A percentile compares a stretch with the other conserved stretches of the same genome.
phyloP scores from a whole-genome alignment of 2,113 vertebrate genomes.

The Ariopsis seemanni region DNA sequence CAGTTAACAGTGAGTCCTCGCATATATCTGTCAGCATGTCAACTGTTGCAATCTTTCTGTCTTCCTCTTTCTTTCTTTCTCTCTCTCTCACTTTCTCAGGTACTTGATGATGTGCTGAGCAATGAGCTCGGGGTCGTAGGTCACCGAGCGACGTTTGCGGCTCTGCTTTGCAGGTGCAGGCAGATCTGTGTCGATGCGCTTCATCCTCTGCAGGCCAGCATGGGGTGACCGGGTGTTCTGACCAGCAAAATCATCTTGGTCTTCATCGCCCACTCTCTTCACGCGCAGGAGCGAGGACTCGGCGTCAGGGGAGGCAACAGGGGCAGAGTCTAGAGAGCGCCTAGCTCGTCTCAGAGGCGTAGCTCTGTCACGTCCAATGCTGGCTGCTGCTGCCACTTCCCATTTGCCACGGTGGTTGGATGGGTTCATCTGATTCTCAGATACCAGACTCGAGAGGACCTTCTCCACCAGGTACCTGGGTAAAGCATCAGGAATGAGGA shows the following conservation, averaged over 20 bases:
- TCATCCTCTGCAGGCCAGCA: slow-evolving; percentile 69
- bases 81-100: slow-evolving; percentile 50
- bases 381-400: slow-evolving; percentile 55
- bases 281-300: slow-evolving; percentile 70
- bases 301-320: slow-evolving; percentile 52
- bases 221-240: slow-evolving; percentile 46
- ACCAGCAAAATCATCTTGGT: slow-evolving; percentile 41
- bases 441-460: slow-evolving; percentile 64
- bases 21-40: slow-evolving; percentile 26
- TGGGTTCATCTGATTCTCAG: slow-evolving; percentile 33
- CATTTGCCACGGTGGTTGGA: slow-evolving; percentile 57
- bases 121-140: slow-evolving; percentile 68
- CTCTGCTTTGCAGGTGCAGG: slow-evolving; percentile 56
- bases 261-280: slow-evolving; percentile 70
- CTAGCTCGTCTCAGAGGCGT: slow-evolving; percentile 64
- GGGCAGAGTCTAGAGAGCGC: slow-evolving; percentile 66
- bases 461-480: slow-evolving; percentile 68
- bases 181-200: slow-evolving; percentile 65
- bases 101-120: slow-evolving; percentile 70
- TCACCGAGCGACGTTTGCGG: slow-evolving; percentile 62
- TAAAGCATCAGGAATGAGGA: neutral
- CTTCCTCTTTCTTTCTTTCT: neutral
- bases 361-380: neutral
- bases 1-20: slow-evolving; percentile 28
- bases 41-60: slow-evolving; percentile 17